phyloP scores from a whole-genome alignment of 2,113 vertebrate genomes.

The Dipodomys merriami region DNA sequence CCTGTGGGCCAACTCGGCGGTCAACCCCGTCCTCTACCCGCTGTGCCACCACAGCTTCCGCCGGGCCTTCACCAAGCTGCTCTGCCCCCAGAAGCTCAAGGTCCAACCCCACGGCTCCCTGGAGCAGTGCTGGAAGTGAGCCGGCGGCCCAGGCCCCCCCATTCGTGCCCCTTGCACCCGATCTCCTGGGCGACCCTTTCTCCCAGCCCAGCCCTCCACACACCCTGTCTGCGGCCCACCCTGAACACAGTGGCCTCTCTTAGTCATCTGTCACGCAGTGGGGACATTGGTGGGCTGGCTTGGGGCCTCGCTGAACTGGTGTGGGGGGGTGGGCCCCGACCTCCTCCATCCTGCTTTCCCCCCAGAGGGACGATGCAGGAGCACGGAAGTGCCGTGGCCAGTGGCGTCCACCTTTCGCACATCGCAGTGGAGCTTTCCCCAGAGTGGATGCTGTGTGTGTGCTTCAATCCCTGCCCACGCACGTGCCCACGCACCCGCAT shows the following conservation, averaged over 20 bases:
- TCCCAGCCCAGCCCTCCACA: not conserved
- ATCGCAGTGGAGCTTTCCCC: slow-evolving; percentile 1
- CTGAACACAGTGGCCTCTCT: not conserved
- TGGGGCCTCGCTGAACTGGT: not conserved
- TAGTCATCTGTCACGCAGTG: not conserved
- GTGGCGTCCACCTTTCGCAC: not conserved
- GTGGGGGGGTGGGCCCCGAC: not conserved
- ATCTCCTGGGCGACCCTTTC: not conserved
- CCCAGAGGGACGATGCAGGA: not conserved
- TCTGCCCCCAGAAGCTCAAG: slow-evolving; percentile 95
- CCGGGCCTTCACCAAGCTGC: slow-evolving; percentile 95
- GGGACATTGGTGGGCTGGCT: not conserved
- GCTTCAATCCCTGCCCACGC: not conserved
- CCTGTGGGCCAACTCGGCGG: slow-evolving; percentile 96
- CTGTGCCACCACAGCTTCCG: slow-evolving; percentile 97
- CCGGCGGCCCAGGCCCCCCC: not conserved
- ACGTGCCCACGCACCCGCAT: not conserved
- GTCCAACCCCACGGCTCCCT: slow-evolving; percentile 88
- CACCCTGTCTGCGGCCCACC: not conserved
- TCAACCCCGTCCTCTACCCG: slow-evolving; percentile 96
- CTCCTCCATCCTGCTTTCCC: not conserved
- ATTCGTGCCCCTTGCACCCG: too few species aligned
- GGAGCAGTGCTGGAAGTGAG: slow-evolving; percentile 86
- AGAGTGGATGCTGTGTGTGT: not conserved
- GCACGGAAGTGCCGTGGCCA: not conserved